Conservation (phyloP, 92 coral and sea anemone species). For the Siderastrea siderea region DNA sequence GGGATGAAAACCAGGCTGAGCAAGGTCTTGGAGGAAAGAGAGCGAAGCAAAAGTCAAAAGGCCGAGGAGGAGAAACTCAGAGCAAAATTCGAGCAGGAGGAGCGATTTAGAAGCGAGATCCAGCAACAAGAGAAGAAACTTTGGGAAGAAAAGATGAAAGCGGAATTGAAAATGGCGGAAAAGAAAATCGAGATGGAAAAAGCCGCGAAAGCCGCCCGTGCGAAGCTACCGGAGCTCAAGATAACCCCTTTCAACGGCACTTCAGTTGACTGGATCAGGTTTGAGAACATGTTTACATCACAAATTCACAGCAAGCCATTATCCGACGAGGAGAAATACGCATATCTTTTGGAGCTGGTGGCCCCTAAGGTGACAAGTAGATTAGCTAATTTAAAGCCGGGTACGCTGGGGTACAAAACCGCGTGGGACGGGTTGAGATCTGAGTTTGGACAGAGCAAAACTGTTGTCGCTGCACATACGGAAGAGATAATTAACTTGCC, state of each 20-base stretch:
- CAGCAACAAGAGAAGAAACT: slow-evolving; percentile 65
- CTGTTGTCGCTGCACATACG: slow-evolving; percentile 49
- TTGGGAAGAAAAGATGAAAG: slow-evolving; percentile 60
- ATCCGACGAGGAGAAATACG: slow-evolving; percentile 40
- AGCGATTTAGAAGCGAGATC: slow-evolving; percentile 46
- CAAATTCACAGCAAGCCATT: slow-evolving; percentile 51
- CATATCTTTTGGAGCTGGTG: slow-evolving; percentile 50
- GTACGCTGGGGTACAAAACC: slow-evolving; percentile 52
- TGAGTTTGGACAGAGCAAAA: slow-evolving; percentile 67
- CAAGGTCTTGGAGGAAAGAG: slow-evolving; percentile 35
- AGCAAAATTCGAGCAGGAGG: slow-evolving; percentile 59
- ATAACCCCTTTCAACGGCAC: slow-evolving; percentile 68
- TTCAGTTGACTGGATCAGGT: slow-evolving; percentile 68
- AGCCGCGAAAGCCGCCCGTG: slow-evolving; percentile 26
- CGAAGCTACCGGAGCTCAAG: slow-evolving; percentile 66
- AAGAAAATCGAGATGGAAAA: slow-evolving; percentile 54
- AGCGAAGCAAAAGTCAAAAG: slow-evolving; percentile 6
- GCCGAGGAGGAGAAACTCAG: slow-evolving; percentile 42
- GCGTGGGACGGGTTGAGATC: slow-evolving; percentile 58
- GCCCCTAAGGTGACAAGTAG: slow-evolving; percentile 47
- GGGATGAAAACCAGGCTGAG: slow-evolving; percentile 37
- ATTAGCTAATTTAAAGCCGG: slow-evolving; percentile 52
- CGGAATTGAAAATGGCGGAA: slow-evolving; percentile 47
- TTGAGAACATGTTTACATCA: slow-evolving; percentile 68
- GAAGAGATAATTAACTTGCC: slow-evolving; percentile 60